Evolutionary conservation across 2,113 vertebrate species (phyloP).

Genomic region (Bos indicus): DNA sequence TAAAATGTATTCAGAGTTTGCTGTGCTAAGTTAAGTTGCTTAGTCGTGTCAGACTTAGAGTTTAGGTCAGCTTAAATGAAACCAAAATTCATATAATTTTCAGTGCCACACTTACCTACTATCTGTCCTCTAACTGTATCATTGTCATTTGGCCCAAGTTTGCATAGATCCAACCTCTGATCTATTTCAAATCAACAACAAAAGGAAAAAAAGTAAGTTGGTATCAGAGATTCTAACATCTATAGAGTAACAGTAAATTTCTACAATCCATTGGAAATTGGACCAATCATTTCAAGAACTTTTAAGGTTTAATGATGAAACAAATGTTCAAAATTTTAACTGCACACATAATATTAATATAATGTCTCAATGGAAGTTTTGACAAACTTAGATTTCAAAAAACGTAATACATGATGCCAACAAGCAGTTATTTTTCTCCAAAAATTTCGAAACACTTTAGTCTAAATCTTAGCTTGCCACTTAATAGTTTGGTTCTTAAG

Average conservation of each 20-base stretch:
- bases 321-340: conserved; percentile 21
- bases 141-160: conserved; percentile 95
- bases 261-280: conserved; percentile 16
- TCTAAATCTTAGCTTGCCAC: background rate
- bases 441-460: background rate
- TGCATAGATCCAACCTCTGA: conserved; percentile 96
- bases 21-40: background rate
- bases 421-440: background rate
- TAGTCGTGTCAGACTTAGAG: background rate
- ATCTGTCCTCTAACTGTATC: conserved; percentile 97
- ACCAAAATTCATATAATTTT: conserved; percentile 33
- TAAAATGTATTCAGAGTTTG: background rate
- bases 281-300: background rate
- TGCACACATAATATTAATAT: background rate
- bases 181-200: conserved; percentile 79
- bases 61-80: conserved; percentile 24
- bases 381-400: conserved; percentile 25
- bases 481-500: background rate
- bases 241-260: conserved; percentile 11
- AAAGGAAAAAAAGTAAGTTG: conserved; percentile 24
- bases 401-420: background rate
- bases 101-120: conserved; percentile 88
- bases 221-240: background rate
- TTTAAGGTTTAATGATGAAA: conserved; percentile 7
- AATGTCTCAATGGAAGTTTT: background rate